Base-by-base conservation (phyloP, 2,113 vertebrate genomes). In the Coregonus clupeaformis region DNA sequence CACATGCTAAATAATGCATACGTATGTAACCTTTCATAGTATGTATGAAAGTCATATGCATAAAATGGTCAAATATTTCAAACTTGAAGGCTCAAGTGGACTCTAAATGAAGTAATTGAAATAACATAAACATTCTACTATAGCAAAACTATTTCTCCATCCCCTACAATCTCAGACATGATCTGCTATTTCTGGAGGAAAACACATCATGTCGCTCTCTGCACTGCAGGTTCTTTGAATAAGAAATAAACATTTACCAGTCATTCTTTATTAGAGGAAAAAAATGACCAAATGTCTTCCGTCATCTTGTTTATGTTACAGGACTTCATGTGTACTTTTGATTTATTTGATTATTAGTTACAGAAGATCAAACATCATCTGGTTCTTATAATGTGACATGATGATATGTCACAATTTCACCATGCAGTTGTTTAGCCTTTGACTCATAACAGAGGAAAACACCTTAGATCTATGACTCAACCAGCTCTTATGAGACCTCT, bases 301-400 rank as follows among this genome's bases (percentile, higher is more conserved):
- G 2, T 86, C 81, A 82, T 86, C 73, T 76, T 87, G 80, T 81
- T 86, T 83, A 80, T 71, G 32, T 64, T 74, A 69, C 45, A 68
- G 36, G 36, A 42, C 9, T 12, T 42, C 36, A 11, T 12, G 36
- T 42, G 36, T 0, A 42, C 36, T 42, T 73, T 84, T 24, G 57
- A 60, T 60, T 60, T 60, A 60, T 65, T 65, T 29, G 24, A 62
- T 22, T 27, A 65, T 27, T 66, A 2, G 71, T 82, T 76, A 76
- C 77, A 52, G 57, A 73, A 55, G 69, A 72, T 76, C 64, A 78
- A 70, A 66, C 3, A 4, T 82, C 77, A 81, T 86, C 80, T 89
- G 81, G 73, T 81, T 89, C 57, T 83, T 68, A 83, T 83, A 76
- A 73, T 22, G 74, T 72, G 60, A 77, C 76, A 78, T 71, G 78